Conservation (phyloP, 2,113 vertebrate genomes). For the Amphiprion ocellaris region DNA sequence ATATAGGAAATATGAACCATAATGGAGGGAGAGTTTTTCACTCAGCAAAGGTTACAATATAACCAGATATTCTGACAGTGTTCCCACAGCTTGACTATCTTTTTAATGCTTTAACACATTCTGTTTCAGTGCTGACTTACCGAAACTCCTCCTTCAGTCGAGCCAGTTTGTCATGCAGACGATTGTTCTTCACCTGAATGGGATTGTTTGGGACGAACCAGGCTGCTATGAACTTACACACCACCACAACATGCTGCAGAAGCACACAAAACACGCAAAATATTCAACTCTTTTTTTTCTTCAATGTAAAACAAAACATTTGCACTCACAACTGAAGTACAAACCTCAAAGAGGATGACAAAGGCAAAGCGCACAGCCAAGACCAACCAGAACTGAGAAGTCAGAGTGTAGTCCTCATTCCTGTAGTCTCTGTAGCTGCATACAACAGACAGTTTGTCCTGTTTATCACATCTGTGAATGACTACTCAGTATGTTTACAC, state of each 20-base stretch:
- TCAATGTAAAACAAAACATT: not conserved
- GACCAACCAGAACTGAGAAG: conserved; percentile 91
- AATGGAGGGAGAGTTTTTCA: no score
- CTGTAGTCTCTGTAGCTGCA: conserved; percentile 93
- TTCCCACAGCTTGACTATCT: not conserved
- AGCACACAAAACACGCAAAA: conserved; percentile 5
- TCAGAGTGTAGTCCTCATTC: conserved; percentile 79
- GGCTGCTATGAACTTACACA: conserved; percentile 90
- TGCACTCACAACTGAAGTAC: not conserved
- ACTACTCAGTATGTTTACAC: not conserved
- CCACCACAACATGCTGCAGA: conserved; percentile 91
- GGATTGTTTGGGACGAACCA: conserved; percentile 92
- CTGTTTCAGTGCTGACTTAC: conserved; percentile 66
- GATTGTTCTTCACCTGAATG: conserved; percentile 84
- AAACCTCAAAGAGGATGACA: conserved; percentile 93
- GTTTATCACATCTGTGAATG: not conserved
- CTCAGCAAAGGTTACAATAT: no score
- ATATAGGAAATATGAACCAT: no score
- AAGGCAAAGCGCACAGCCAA: conserved; percentile 92
- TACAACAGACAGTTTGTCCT: not conserved
- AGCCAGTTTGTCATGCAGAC: conserved; percentile 77
- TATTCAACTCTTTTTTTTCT: not conserved
- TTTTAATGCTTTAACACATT: no score
- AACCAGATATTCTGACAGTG: not conserved
- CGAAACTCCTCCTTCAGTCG: conserved; percentile 74